These are phyloP conservation scores for Pantherophis guttatus DNA, from an alignment of 2,113 vertebrate genomes.

Conservation along the genomic window DNA sequence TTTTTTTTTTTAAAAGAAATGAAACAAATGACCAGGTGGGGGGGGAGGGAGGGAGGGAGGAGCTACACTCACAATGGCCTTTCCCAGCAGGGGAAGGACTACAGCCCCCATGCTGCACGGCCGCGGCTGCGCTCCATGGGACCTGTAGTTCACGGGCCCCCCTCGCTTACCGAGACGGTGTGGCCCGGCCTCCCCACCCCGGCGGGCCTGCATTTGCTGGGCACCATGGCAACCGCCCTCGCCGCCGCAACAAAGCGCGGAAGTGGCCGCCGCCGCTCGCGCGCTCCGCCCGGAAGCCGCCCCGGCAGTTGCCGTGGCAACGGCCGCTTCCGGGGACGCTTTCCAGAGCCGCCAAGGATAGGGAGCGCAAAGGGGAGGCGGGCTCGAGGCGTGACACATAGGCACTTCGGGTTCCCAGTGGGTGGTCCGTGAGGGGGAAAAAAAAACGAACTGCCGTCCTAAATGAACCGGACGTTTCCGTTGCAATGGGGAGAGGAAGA, in stretches of 20 bases:
- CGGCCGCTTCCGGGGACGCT: conserved; percentile 56
- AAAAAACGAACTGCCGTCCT: not conserved
- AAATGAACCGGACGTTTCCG: not conserved
- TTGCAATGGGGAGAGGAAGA: not conserved
- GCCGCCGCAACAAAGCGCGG: not conserved
- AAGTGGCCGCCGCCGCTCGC: not conserved
- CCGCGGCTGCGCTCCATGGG: not conserved
- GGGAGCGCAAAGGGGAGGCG: not conserved
- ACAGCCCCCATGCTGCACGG: not conserved
- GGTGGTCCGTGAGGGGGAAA: not conserved
- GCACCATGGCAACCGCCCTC: conserved; percentile 63
- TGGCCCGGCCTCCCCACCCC: conserved; percentile 54
- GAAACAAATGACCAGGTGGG: not conserved
- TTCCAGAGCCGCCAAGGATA: not conserved
- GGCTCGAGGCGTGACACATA: not conserved
- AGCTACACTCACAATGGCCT: not conserved
- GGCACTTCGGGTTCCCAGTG: not conserved
- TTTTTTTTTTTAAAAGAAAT: not conserved
- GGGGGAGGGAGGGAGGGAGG: not conserved
- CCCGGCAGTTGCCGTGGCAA: conserved; percentile 57
- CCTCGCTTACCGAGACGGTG: conserved; percentile 19
- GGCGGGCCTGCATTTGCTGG: conserved; percentile 63
- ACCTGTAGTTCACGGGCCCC: not conserved
- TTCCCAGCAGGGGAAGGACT: not conserved
- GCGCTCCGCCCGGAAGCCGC: conserved; percentile 50